Evolutionary conservation across 1,140 invertebrate genomes (phyloP), one percentile per base, ranked within the genome.

Genomic region (Lanistes nyassanus): DNA sequence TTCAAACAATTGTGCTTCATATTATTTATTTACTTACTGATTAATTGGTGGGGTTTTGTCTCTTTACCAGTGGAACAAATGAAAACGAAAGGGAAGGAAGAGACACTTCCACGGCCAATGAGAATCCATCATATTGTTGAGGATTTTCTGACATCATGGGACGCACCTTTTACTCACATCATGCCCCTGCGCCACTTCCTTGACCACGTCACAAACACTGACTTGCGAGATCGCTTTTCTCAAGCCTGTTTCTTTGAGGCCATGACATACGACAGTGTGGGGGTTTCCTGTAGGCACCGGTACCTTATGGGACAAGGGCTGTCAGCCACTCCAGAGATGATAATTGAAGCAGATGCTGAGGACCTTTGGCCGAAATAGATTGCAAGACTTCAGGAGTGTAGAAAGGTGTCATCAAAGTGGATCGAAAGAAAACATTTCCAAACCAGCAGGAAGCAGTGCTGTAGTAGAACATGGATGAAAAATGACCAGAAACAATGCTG

Each of bases 101-200:
- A 85, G 39, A 75, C 79, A 1, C 77, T 91, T 26, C 90, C 90
- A 3, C 78, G 80, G 11, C 90, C 90, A 21, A 77, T 81, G 13
- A 69, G 77, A 3, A 60, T 90, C 9, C 90, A 91, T 76, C 90
- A 91, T 79, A 86, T 91, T 19, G 82, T 91, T 16, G 90, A 91
- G 81, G 90, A 91, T 78, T 91, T 91, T 76, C 81, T 89, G 0
- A 91, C 90, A 0, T 71, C 77, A 1, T 91, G 90, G 90, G 88
- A 89, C 66, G 86, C 82, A 5, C 85, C 83, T 21, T 76, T 79
- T 26, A 87, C 83, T 42, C 90, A 91, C 79, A 81, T 90, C 60
- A 75, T 89, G 11, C 90, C 90, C 13, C 80, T 91, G 1, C 71
- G 90, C 11, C 79, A 87, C 13, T 91, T 90, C 79, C 68, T 91